Evolutionary conservation across 2,113 vertebrate genomes (phyloP), one percentile per base, ranked within the genome.

Genomic region (Perognathus longimembris): DNA sequence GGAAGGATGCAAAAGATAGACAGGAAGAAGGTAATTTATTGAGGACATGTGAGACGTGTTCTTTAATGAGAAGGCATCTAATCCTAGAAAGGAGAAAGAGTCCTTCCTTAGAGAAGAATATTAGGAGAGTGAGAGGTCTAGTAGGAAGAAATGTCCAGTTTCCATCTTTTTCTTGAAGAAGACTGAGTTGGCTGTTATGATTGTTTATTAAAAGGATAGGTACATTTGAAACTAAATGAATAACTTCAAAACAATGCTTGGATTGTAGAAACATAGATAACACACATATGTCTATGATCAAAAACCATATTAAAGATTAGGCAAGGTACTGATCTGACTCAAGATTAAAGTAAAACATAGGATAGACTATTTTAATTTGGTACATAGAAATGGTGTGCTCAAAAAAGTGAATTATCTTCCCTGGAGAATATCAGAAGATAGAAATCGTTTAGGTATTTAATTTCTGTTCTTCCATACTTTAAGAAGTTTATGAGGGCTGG

Each of bases 371-470:
- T 64, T 87, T 38, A n/a, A 81, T 93, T 71, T 83, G 40, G 18
- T 4, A 87, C 91, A 7, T 74, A 17, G 57, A 77, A 74, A 66
- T 63, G 10, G 6, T 94, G 69, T 77, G 57, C 74, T 26, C 40
- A 85, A 85, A 32, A 89, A 94, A 77, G 78, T 76, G 94, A 87
- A 89, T 93, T 93, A 73, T 61, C 50, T 83, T 90, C 50, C 18
- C 54, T 93, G 66, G 50, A 89, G 69, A 57, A 80, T 22, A 87
- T 5, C 17, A 75, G 67, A 30, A 26, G 69, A 91, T 24, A 87
- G 40, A 88, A 89, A 90, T 67, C 88, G 42, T 81, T 24, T 36
- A 90, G 0, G 28, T 5, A 61, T 78, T 80, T 87, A 21, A 92
- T 28, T 87, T 14, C 11, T n/a, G 3, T 36, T 17, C n/a, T 57